Evolutionary conservation across 30 jellyfish, hydroid and myxozoan genomes (phyloP), one percentile per base, ranked within the genome.

Genomic region (Sanderia malayensis): DNA sequence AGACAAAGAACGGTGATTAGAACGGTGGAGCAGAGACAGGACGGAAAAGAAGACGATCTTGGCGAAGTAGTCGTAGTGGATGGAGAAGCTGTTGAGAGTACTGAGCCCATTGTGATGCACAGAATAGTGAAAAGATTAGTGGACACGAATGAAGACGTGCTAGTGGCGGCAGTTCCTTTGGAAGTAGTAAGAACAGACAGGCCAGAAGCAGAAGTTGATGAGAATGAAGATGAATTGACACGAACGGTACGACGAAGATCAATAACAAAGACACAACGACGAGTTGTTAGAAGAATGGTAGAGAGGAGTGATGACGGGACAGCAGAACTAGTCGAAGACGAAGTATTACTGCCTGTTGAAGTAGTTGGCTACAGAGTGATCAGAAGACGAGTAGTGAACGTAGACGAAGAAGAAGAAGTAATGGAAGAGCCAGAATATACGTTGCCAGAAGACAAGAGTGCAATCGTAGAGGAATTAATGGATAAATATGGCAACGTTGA

Each of bases 171-270:
- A 41, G 77, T 64, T 20, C 95, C 95, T 2, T 67, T 84, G 69
- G 85, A 67, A 20, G 60, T 67, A 33, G 78, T 88, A 72, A 25
- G 71, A 65, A 84, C 91, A 22, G 95, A 64, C 82, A 73, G 79
- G 59, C 71, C 85, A 76, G 87, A 74, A 46, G 73, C 85, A 17
- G 93, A 84, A 30, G 73, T 49, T 9, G 80, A 60, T 47, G 92
- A 74, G 31, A 65, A 63, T 45, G 84, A 61, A 41, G 95, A 86
- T 45, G 77, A 74, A 58, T 81, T 76, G 52, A 73, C 29, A 18
- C 95, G 95, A 20, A 76, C 74, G 29, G 95, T 84, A 52, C 68
- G 86, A 46, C 67, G 91, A 52, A 74, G 87, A 44, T 70, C 86
- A 45, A 76, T 75, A 37, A 84, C 85, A 34, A 84, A 72, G 49